Evolutionary conservation across 2,888 invertebrate species (phyloP).

Genomic region (Leucoptera coffeella): DNA sequence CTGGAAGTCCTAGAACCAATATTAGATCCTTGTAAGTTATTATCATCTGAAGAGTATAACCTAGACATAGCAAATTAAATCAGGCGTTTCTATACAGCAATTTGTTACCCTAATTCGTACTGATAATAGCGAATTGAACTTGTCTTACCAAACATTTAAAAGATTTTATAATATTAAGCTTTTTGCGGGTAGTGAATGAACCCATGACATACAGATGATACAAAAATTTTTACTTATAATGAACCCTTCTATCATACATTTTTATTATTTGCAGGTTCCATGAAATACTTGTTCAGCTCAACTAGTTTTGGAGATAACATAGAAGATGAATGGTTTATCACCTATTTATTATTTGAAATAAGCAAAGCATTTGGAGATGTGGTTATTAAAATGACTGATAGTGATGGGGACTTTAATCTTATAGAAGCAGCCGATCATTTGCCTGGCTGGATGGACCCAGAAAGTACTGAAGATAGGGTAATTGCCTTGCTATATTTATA

Average conservation of each 20-base stretch:
- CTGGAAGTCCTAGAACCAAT: constrained; percentile 21
- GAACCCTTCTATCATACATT: constrained; percentile 1
- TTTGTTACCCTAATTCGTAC: no score
- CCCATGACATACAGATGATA: not conserved
- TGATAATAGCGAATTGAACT: no score
- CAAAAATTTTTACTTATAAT: not conserved
- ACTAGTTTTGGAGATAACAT: constrained; percentile 88
- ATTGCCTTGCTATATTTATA: no score
- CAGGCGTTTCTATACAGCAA: no score
- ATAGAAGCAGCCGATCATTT: constrained; percentile 89
- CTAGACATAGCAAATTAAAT: no score
- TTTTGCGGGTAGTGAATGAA: not conserved
- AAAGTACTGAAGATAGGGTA: constrained; percentile 80
- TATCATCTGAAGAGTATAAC: no score
- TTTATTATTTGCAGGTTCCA: not conserved
- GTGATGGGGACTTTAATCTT: constrained; percentile 89
- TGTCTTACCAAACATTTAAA: no score
- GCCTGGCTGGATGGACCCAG: constrained; percentile 85
- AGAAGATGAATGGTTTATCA: constrained; percentile 95
- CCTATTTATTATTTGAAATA: constrained; percentile 70
- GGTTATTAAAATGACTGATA: constrained; percentile 72
- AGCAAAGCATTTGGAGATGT: constrained; percentile 66
- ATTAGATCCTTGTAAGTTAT: no score
- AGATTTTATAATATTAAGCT: not conserved
- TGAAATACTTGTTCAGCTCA: constrained; percentile 61